A percentile compares a stretch with the other conserved stretches of the same genome.
Conservation (phyloP, 2,888 invertebrate genomes). For the Ornithoptera alexandrae region DNA sequence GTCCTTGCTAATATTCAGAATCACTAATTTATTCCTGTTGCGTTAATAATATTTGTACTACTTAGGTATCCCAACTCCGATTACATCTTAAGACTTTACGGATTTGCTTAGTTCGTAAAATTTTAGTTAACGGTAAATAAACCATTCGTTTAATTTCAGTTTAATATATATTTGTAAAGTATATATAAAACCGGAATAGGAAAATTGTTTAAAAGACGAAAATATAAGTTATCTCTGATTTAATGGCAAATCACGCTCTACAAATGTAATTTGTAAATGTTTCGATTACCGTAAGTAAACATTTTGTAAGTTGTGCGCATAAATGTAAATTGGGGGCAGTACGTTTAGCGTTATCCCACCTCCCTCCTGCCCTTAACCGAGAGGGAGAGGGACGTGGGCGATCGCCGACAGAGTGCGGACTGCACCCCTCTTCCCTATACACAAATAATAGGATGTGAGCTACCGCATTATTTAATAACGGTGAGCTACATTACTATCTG, state of each 20-base stretch:
- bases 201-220: background rate
- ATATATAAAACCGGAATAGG: background rate
- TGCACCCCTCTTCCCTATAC: constrained; percentile 4
- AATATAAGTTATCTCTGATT: background rate
- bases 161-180: background rate
- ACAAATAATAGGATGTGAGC: constrained; percentile 15
- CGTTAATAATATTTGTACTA: too few species aligned
- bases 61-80: too few species aligned
- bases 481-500: background rate
- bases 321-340: constrained; percentile 18
- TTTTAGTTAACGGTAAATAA: too few species aligned
- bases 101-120: too few species aligned
- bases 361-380: background rate
- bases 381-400: background rate
- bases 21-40: too few species aligned
- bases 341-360: constrained; percentile 7
- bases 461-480: background rate
- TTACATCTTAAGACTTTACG: too few species aligned
- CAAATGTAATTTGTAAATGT: background rate
- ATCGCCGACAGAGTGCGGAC: constrained; percentile 4
- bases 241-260: background rate
- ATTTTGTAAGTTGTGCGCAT: constrained; percentile 14
- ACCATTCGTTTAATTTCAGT: background rate
- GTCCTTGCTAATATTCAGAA: too few species aligned
- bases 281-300: constrained; percentile 12